Evolutionary conservation across 2,113 vertebrate genomes (phyloP), one percentile per base, ranked within the genome.

Genomic region (Elephas maximus): DNA sequence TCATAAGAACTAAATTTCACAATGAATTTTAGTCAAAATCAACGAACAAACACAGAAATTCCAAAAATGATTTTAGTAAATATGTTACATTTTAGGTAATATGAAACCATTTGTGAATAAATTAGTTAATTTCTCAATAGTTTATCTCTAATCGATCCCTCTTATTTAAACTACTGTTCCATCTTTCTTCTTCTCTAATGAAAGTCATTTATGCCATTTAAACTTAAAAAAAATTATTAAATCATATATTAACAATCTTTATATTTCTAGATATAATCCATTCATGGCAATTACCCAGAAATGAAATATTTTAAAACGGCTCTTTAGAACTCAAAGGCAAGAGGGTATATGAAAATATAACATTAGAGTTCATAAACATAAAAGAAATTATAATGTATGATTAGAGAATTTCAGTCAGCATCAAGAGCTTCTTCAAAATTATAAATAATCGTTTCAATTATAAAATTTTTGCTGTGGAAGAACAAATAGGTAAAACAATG

Each of bases 201-300:
- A 91, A 94, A 30, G 76, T 33, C 77, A 5, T 37, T 86, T 7
- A 63, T 62, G 18, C 6, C 2, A 45, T 51, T 81, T 93, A 79
- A 92, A 74, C 48, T 90, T 90, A 90, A 82, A 95, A 83, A 26
- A 71, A 90, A 82, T 71, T 44, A 78, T 78, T 84, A 96, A 90
- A 18, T 60, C 2, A 21, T 80, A 77, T 76, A 93, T 79, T 33
- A 90, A 73, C 7, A 73, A 78, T 63, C 3, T 71, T 77, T 82
- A 74, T 82, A 83, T 93, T 94, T 95, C 14, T 88, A n/a, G 12
- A 83, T 62, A 67, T 5, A 88, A 78, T 60, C 12, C 37, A 73
- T 48, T 86, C 53, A 57, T 60, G 15, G 28, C 6, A 33, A 3
- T 85, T 53, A 76, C 1, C 63, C 53, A 69, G 4, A 95, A 93